A percentile compares a stretch with the other conserved stretches of the same genome.
Evolutionary conservation across 2,113 vertebrate species (phyloP).

Genomic region (Rhineura floridana): DNA sequence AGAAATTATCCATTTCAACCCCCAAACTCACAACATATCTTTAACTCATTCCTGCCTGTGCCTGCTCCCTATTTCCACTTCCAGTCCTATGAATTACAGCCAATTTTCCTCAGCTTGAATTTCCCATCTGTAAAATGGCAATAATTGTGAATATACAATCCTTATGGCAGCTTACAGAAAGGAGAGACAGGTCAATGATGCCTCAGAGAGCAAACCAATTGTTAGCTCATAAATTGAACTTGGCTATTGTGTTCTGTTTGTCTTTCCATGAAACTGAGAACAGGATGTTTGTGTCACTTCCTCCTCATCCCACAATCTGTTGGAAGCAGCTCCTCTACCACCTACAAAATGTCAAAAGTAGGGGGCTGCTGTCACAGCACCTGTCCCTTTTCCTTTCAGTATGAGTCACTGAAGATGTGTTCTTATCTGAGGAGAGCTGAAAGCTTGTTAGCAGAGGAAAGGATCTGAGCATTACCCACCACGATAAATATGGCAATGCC

Average conservation of each 20-base stretch:
- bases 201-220: background rate
- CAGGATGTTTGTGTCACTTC: slow-evolving; percentile 4
- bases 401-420: background rate
- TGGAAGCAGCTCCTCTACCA: background rate
- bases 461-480: background rate
- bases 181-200: background rate
- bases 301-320: slow-evolving; percentile 9
- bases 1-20: no score
- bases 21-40: no score
- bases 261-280: background rate
- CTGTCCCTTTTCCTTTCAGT: slow-evolving; percentile 6
- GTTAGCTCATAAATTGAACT: background rate
- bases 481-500: background rate
- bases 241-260: background rate
- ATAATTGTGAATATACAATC: background rate
- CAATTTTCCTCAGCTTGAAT: background rate
- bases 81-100: background rate
- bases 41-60: no score
- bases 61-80: background rate
- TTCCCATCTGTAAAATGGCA: background rate
- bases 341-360: slow-evolving; percentile 35
- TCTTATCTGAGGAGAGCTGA: background rate
- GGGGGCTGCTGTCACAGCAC: slow-evolving; percentile 16
- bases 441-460: background rate
- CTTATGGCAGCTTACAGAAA: background rate